Evolutionary conservation across 2,113 vertebrate genomes (phyloP).

Genomic region (Mixornis gularis): DNA sequence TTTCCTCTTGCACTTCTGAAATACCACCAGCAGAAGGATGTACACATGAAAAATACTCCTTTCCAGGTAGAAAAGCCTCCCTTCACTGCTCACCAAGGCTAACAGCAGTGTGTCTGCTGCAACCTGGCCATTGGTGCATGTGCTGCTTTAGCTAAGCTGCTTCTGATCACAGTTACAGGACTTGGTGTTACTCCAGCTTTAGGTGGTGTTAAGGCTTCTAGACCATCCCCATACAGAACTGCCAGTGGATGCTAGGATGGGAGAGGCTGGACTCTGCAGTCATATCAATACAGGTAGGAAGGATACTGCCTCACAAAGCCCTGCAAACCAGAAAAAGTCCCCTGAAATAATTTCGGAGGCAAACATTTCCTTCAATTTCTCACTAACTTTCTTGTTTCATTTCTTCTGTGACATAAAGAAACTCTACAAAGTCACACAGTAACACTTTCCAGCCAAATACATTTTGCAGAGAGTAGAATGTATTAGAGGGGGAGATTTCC

Average conservation of each 20-base stretch:
- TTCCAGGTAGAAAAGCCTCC: not conserved
- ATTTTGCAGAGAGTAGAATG: not conserved
- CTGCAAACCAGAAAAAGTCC: not conserved
- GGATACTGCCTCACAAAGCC: not conserved
- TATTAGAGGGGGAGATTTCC: not conserved
- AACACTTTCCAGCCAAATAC: not conserved
- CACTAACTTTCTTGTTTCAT: not conserved
- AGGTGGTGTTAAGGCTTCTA: not conserved
- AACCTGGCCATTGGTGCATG: accelerated
- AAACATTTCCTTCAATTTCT: not conserved
- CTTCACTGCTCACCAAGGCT: not conserved
- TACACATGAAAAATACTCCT: not conserved
- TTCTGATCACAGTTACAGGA: not conserved
- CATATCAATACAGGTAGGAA: not conserved
- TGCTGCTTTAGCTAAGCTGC: not conserved
- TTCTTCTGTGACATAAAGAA: not conserved
- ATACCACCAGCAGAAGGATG: not conserved
- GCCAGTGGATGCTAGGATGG: not conserved
- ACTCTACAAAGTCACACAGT: not conserved
- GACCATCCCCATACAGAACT: not conserved
- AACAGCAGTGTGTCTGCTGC: not conserved
- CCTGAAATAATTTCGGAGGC: not conserved
- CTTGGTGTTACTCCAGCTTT: not conserved
- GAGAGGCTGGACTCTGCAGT: not conserved
- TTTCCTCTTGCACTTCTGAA: not conserved